These are phyloP conservation scores for Delichon dasypus DNA, from an alignment of 2,797 vertebrate genomes.

Conservation along the genomic window DNA sequence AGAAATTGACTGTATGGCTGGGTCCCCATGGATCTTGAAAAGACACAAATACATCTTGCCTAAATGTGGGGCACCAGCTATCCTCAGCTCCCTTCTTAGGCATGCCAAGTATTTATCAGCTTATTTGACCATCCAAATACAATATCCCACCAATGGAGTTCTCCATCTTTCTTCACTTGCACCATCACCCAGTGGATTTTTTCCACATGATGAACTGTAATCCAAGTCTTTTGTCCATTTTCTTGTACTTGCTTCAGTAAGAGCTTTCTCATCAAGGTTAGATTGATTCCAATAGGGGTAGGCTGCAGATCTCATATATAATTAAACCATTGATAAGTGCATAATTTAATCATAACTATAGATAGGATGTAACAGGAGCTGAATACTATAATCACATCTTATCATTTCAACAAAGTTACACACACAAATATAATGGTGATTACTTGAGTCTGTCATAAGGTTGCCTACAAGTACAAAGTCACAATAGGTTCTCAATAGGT, in stretches of 20 bases:
- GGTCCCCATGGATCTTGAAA: background rate
- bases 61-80: background rate
- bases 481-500: background rate
- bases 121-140: background rate
- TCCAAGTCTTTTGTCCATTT: background rate
- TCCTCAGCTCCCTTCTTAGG: background rate
- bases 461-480: background rate
- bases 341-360: background rate
- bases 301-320: background rate
- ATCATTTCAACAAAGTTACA: background rate
- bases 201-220: background rate
- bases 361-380: background rate
- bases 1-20: background rate
- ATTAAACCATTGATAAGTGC: background rate
- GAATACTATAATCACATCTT: background rate
- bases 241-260: background rate
- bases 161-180: background rate
- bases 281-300: background rate
- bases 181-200: background rate
- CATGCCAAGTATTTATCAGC: background rate
- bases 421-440: background rate
- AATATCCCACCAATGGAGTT: background rate
- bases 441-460: background rate
- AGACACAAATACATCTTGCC: background rate
- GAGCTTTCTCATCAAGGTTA: background rate